Evolutionary conservation across 2,797 vertebrate species (phyloP).

Genomic region (Rhadinocentrus ornatus): DNA sequence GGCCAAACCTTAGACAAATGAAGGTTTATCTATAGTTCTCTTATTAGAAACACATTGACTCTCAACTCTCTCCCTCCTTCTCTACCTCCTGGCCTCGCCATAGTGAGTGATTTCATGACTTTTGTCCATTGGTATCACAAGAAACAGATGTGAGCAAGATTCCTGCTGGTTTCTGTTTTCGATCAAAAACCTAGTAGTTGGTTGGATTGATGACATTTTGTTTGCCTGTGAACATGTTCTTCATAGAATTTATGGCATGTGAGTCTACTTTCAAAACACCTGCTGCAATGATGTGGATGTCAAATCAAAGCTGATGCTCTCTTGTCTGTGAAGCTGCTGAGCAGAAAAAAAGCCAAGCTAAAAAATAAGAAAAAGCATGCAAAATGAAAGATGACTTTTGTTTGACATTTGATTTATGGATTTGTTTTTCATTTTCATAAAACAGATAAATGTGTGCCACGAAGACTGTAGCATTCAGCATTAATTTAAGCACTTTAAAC

Average conservation of each 20-base stretch:
- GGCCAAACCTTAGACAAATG: constrained; percentile 72
- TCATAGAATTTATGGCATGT: constrained; percentile 77
- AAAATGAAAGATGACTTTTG: constrained; percentile 35
- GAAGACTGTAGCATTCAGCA: constrained; percentile 16
- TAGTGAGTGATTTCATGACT: constrained; percentile 81
- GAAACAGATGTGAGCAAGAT: constrained; percentile 83
- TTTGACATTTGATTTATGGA: constrained; percentile 40
- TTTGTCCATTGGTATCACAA: constrained; percentile 78
- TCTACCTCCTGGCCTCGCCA: constrained; percentile 52
- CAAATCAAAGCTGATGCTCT: constrained; percentile 59
- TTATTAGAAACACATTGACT: constrained; percentile 82
- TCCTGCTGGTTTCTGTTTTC: constrained; percentile 77
- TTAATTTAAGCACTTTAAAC: constrained; percentile 22
- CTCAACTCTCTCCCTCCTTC: constrained; percentile 52
- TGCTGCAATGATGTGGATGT: constrained; percentile 60
- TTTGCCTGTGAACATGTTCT: constrained; percentile 82
- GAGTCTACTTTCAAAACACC: constrained; percentile 76
- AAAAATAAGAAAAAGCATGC: constrained; percentile 36
- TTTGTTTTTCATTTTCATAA: constrained; percentile 38
- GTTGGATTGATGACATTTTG: constrained; percentile 79
- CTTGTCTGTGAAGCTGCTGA: constrained; percentile 16
- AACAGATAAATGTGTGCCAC: constrained; percentile 37
- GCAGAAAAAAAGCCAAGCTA: constrained; percentile 16
- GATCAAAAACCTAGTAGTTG: constrained; percentile 72
- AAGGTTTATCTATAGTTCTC: constrained; percentile 81